Base-by-base conservation (phyloP, 2,797 vertebrate species). In the Gobio occitaniae region DNA sequence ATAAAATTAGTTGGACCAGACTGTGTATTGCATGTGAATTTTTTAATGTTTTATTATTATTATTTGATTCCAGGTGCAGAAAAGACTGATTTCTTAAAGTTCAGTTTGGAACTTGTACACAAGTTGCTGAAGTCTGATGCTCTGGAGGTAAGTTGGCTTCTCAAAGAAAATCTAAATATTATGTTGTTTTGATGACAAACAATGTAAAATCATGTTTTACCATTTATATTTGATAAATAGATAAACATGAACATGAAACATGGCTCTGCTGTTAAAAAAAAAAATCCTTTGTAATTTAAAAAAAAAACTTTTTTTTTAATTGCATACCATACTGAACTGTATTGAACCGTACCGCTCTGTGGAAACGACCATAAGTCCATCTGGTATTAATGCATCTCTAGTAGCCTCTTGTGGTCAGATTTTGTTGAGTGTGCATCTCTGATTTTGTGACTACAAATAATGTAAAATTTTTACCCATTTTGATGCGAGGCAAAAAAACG, bases 21-120 rank as follows among this genome's bases (percentile, higher is more conserved):
- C 61, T 25, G n/a, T 63, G n/a, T 25, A 29, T 13, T 6, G 2
- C 59, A 29, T 63, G 13, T 63, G 0, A 2, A 61, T n/a, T 25
- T 13, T n/a, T 2, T 4, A 15, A 50, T 6, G 6, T 52, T 52
- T 25, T 61, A 3, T 15, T 17, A 4, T 38, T 65, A 15, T 66
- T 66, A 2, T 69, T 69, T 83, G 6, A 21, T 48, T 86, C 36
- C 88, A 99, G 98, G 98, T 52, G 91, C 94, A 59, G 96, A 96
- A 90, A 99, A 98, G 91, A 95, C 96, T 47, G 94, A 95, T 74
- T 96, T 95, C 56, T 89, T 99, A 68, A 95, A 96, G 90, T 97
- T 98, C 91, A 98, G 98, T 88, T 93, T 99, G 81, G 93, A 92
- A 76, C 95, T 99, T 41, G 96, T 96, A 21, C 94, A 97, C 70